These are phyloP conservation scores for Probosciger aterrimus DNA, from an alignment of 2,113 vertebrate species.

Conservation along the genomic window DNA sequence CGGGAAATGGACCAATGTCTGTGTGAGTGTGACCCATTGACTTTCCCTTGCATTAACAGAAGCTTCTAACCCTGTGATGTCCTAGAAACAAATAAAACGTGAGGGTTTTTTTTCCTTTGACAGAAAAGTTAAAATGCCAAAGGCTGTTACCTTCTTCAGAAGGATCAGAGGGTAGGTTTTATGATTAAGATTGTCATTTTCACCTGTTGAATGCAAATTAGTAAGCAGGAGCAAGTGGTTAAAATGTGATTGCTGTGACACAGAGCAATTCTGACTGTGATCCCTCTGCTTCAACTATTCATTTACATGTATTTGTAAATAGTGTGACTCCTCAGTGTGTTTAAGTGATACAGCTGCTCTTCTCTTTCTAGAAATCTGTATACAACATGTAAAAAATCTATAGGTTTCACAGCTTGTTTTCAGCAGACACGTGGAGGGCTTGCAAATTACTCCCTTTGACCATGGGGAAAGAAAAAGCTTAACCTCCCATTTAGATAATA, in stretches of 20 bases:
- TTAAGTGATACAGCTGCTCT: neutral
- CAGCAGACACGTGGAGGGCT: neutral
- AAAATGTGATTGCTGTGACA: neutral
- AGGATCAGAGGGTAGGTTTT: neutral
- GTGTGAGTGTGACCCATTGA: conserved; percentile 79
- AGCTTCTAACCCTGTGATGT: neutral
- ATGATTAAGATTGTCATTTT: neutral
- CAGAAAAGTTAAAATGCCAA: neutral
- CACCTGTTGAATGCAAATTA: neutral
- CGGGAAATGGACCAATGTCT: conserved; percentile 93
- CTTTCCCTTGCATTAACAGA: neutral
- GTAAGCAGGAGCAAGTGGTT: neutral
- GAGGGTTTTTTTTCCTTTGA: neutral
- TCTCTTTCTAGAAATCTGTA: neutral
- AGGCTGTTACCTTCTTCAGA: neutral
- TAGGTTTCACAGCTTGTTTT: neutral
- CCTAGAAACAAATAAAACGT: neutral
- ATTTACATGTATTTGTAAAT: neutral
- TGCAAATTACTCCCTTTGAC: neutral
- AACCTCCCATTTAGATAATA: neutral
- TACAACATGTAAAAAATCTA: neutral
- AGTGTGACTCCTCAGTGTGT: neutral
- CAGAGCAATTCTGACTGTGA: neutral
- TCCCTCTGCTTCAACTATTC: neutral
- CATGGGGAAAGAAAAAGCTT: neutral